Evolutionary conservation across 30 jellyfish, hydroid and myxozoan genomes (phyloP).

Genomic region (Hydra vulgaris): DNA sequence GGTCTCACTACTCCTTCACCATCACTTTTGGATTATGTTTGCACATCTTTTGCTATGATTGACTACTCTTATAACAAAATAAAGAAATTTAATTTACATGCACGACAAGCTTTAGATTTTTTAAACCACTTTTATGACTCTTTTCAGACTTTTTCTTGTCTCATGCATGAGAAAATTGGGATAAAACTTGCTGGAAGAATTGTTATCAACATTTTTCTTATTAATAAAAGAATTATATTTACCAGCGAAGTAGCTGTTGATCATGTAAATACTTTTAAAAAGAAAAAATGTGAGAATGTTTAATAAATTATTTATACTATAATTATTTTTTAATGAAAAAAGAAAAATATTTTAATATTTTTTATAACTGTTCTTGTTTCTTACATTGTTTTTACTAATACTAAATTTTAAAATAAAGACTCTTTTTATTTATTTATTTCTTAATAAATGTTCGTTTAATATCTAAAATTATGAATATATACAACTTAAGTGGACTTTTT

Average conservation of each 20-base stretch:
- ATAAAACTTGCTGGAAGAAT: neutral
- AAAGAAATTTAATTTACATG: too few species aligned
- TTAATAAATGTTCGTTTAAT: neutral
- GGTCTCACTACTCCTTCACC: too few species aligned
- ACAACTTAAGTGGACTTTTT: neutral
- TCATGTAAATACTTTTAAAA: neutral
- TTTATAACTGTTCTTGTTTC: neutral
- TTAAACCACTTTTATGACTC: neutral
- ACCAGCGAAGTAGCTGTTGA: neutral
- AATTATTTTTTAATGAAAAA: neutral
- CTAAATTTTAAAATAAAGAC: neutral
- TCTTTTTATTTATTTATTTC: neutral
- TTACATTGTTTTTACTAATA: neutral
- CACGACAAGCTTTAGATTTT: too few species aligned
- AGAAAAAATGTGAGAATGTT: neutral
- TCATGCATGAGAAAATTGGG: neutral
- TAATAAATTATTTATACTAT: too few species aligned
- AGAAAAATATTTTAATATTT: too few species aligned
- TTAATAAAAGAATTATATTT: neutral
- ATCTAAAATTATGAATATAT: neutral
- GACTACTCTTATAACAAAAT: too few species aligned
- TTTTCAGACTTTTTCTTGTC: neutral
- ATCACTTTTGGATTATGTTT: too few species aligned
- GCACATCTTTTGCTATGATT: too few species aligned
- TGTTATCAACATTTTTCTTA: neutral